Evolutionary conservation across 2,797 vertebrate species (phyloP).

Genomic region (Cynopterus sphinx): DNA sequence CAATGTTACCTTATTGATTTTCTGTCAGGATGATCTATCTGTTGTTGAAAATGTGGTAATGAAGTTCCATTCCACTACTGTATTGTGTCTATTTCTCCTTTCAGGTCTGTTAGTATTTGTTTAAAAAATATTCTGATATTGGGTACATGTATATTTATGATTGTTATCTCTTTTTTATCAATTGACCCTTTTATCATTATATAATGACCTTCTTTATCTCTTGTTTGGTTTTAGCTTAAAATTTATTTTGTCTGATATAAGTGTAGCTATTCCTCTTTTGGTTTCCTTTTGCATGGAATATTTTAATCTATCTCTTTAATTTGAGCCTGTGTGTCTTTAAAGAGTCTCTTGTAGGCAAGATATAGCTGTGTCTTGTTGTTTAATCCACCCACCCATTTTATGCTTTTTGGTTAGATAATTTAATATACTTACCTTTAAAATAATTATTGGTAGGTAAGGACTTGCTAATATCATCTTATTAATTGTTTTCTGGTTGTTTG

Average conservation of each 20-base stretch:
- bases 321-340: neutral
- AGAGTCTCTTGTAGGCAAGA: neutral
- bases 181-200: neutral
- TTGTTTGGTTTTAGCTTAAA: neutral
- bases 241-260: neutral
- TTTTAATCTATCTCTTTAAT: neutral
- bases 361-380: neutral
- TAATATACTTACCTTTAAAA: neutral
- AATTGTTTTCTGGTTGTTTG: neutral
- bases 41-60: neutral
- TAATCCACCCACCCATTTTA: neutral
- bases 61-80: neutral
- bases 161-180: neutral
- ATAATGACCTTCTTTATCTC: neutral
- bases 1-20: neutral
- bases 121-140: neutral
- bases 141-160: neutral
- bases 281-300: neutral
- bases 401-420: neutral
- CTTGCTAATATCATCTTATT: neutral
- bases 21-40: neutral
- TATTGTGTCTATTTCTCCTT: neutral
- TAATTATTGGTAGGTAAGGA: neutral
- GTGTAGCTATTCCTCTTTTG: neutral
- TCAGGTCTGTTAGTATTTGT: neutral